A percentile compares a stretch with the other conserved stretches of the same genome.
Conservation (phyloP, 2,797 vertebrate genomes). For the Oophaga sylvatica region DNA sequence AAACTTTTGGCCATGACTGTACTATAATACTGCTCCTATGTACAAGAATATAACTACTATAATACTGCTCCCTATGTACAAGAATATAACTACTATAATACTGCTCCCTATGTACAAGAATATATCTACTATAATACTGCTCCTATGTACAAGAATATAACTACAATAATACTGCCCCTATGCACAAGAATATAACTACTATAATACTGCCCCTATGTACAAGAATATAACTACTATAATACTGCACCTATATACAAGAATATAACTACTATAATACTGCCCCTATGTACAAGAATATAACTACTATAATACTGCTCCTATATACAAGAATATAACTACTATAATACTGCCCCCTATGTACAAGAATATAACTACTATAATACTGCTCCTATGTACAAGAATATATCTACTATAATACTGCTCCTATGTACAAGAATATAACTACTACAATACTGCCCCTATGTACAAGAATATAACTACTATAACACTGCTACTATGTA, state of each 20-base stretch:
- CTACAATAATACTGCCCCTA: conserved; percentile 4
- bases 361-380: conserved; percentile 10
- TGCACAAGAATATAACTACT: neutral
- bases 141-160: conserved; percentile 7
- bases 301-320: too few species aligned
- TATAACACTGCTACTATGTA: too few species aligned
- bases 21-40: neutral
- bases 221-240: too few species aligned
- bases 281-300: too few species aligned
- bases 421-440: neutral
- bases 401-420: conserved; percentile 10
- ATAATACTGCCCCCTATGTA: conserved; percentile 4
- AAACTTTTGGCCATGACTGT: too few species aligned
- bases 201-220: neutral
- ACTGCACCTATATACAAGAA: too few species aligned
- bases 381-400: conserved; percentile 9
- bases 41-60: too few species aligned
- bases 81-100: conserved; percentile 24
- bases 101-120: conserved; percentile 10
- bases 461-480: too few species aligned
- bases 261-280: too few species aligned
- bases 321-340: too few species aligned
- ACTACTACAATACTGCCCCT: neutral
- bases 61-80: neutral
- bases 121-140: conserved; percentile 4